These are phyloP conservation scores for Ia io DNA, from an alignment of 2,113 vertebrate species.

Conservation along the genomic window DNA sequence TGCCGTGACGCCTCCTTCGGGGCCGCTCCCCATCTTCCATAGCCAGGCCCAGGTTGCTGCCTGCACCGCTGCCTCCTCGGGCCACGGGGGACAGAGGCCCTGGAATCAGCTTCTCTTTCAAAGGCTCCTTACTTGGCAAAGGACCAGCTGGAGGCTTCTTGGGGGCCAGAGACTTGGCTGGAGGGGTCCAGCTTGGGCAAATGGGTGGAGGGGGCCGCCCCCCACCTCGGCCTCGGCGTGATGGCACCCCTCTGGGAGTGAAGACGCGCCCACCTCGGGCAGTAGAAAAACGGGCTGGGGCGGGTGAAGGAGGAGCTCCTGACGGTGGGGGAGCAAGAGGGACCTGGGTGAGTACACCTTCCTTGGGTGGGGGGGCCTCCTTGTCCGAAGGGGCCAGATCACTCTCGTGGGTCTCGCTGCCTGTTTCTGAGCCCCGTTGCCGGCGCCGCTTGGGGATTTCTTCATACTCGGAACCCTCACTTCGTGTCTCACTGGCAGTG, in stretches of 20 bases:
- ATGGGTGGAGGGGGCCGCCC: constrained; percentile 71
- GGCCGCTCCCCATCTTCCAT: constrained; percentile 85
- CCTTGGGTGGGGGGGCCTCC: constrained; percentile 82
- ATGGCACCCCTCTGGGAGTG: constrained; percentile 92
- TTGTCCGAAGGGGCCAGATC: constrained; percentile 90
- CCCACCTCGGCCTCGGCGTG: constrained; percentile 90
- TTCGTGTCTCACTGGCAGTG: constrained; percentile 92
- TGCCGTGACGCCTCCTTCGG: constrained; percentile 87
- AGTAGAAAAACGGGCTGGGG: constrained; percentile 74
- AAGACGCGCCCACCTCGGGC: constrained; percentile 88
- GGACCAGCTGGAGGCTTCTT: constrained; percentile 68
- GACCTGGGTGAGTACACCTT: constrained; percentile 51
- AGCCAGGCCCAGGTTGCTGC: constrained; percentile 47
- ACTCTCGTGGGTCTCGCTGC: constrained; percentile 89
- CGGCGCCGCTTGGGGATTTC: constrained; percentile 93
- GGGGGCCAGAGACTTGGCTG: constrained; percentile 76
- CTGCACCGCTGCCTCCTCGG: constrained; percentile 41
- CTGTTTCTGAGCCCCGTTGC: constrained; percentile 92
- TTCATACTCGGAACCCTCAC: constrained; percentile 93
- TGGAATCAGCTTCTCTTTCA: constrained; percentile 69
- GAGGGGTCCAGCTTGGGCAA: constrained; percentile 75
- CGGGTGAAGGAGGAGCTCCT: constrained; percentile 61
- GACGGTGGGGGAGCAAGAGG: constrained; percentile 57
- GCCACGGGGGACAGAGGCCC: constrained; percentile 64
- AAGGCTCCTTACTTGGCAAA: constrained; percentile 82